These are phyloP conservation scores for Orchestia grillus DNA, from an alignment of 1,140 invertebrate species.

Conservation along the genomic window DNA sequence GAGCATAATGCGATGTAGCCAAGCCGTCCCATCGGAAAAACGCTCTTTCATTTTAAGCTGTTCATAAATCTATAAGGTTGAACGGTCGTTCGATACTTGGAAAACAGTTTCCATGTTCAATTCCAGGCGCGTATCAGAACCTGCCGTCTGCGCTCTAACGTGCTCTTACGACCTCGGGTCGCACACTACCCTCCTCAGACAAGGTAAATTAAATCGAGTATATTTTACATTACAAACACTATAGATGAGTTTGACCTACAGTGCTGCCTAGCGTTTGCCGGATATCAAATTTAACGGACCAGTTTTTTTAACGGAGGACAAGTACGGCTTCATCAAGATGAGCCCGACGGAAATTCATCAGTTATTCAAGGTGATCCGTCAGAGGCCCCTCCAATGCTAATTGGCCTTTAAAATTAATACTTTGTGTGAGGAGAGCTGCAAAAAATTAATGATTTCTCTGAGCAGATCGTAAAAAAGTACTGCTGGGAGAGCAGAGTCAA, in stretches of 20 bases:
- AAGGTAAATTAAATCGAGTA: background rate
- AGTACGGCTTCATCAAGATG: constrained; percentile 17
- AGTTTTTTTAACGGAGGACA: background rate
- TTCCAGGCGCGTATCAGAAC: background rate
- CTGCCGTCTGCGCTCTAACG: background rate
- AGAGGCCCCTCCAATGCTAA: constrained; percentile 5
- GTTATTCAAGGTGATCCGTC: constrained; percentile 44
- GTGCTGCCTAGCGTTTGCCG: background rate
- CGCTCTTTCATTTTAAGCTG: background rate
- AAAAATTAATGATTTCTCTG: background rate
- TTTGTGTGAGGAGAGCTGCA: background rate
- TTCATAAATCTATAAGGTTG: background rate
- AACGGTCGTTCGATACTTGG: background rate
- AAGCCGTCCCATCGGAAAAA: background rate
- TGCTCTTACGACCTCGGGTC: background rate
- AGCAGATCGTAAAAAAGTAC: constrained; percentile 1
- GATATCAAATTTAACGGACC: background rate
- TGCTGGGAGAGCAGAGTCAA: background rate
- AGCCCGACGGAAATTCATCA: constrained; percentile 22
- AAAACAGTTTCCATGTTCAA: constrained; percentile 9
- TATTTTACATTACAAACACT: background rate
- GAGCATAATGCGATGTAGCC: background rate
- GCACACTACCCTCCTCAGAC: background rate
- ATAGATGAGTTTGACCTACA: background rate
- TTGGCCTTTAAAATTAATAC: constrained; percentile 27